phyloP scores from a whole-genome alignment of 2,797 vertebrate species.

The Vireo griseus region DNA sequence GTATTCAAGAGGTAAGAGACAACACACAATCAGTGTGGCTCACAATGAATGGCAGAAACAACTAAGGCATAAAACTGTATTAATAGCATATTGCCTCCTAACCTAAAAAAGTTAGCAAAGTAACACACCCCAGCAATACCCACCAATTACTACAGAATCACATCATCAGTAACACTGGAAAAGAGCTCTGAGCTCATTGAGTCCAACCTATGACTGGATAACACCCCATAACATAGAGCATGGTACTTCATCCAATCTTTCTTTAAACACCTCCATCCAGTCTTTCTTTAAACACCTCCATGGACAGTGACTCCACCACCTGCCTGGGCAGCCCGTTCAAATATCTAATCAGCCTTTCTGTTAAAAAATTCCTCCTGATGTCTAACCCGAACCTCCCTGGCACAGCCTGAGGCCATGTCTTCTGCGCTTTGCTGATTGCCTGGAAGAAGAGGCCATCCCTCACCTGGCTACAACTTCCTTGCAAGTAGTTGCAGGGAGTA shows the following conservation, averaged over 20 bases:
- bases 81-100: accelerated
- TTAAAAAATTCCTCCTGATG: neutral
- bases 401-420: neutral
- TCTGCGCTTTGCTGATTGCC: accelerated
- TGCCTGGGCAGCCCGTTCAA: neutral
- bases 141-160: neutral
- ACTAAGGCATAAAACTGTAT: neutral
- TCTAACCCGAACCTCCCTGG: neutral
- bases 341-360: neutral
- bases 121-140: neutral
- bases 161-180: neutral
- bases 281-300: too few species aligned
- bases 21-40: neutral
- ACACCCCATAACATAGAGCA: neutral
- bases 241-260: accelerated
- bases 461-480: neutral
- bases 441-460: neutral
- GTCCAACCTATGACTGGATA: neutral
- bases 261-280: neutral
- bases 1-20: neutral
- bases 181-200: neutral
- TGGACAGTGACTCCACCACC: too few species aligned
- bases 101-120: neutral
- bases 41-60: neutral
- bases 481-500: neutral